Percentiles rank a stretch among this genome's conserved stretches.
Conservation (phyloP, 2,113 vertebrate species). For the Gulo gulo region DNA sequence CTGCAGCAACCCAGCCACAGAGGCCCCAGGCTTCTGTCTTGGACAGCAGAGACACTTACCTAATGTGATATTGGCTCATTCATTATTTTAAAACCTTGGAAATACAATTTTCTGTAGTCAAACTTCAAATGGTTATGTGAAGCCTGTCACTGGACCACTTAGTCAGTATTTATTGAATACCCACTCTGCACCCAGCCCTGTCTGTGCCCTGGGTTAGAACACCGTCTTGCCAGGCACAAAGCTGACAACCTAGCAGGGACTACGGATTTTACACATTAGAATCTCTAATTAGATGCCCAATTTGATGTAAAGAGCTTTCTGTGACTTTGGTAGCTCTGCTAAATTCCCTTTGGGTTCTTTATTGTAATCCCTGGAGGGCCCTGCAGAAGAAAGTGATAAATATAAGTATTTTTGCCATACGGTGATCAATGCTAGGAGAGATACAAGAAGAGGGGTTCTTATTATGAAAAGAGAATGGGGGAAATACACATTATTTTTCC, state of each 20-base stretch:
- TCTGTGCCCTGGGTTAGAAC: neutral
- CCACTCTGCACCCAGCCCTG: neutral
- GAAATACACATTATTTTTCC: neutral
- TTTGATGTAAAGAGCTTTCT: neutral
- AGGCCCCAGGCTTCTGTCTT: neutral
- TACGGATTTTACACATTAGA: neutral
- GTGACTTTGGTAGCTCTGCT: neutral
- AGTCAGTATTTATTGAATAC: neutral
- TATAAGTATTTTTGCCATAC: neutral
- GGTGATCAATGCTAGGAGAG: neutral
- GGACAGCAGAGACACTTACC: neutral
- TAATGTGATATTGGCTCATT: neutral
- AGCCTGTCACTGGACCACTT: neutral
- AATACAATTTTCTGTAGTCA: neutral
- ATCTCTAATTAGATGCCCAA: neutral
- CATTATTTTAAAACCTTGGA: neutral
- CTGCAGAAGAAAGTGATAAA: neutral
- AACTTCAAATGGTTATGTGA: neutral
- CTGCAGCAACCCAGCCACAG: neutral
- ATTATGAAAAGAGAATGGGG: neutral
- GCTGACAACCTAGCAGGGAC: neutral
- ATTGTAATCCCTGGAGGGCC: neutral
- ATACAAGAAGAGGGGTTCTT: neutral
- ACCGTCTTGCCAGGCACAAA: neutral
- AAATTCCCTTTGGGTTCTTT: neutral